Evolutionary conservation across 2,888 invertebrate species (phyloP).

Genomic region (Epinotia brunnichana): DNA sequence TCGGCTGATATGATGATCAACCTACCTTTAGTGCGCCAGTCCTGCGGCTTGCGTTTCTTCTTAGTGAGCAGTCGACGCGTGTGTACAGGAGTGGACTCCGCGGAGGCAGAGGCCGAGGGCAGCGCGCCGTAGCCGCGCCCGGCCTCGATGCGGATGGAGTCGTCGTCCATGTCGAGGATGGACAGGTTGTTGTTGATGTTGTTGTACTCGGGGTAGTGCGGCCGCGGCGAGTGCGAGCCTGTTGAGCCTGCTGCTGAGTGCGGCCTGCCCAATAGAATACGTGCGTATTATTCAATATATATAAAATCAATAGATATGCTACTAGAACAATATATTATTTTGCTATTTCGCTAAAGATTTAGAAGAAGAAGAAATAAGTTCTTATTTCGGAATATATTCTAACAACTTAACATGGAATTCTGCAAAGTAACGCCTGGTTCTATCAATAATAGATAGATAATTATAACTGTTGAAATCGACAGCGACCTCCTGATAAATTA

Average conservation of each 20-base stretch:
- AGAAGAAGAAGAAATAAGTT: too few relatives aligned
- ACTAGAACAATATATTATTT: too few relatives aligned
- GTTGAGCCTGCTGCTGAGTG: slow-evolving; percentile 50
- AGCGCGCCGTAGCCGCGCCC: slow-evolving; percentile 45
- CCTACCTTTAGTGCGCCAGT: slow-evolving; percentile 71
- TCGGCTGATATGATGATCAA: too few relatives aligned
- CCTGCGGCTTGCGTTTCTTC: slow-evolving; percentile 75
- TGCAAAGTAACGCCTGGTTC: too few relatives aligned
- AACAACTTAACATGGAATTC: too few relatives aligned
- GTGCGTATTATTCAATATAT: not conserved
- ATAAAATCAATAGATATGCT: not conserved
- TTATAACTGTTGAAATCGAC: too few relatives aligned
- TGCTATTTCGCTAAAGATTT: too few relatives aligned
- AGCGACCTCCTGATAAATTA: too few relatives aligned
- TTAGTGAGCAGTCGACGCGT: slow-evolving; percentile 68
- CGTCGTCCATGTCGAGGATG: slow-evolving; percentile 80
- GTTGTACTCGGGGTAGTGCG: slow-evolving; percentile 65
- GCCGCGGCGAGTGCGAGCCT: slow-evolving; percentile 48
- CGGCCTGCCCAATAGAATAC: slow-evolving; percentile 32
- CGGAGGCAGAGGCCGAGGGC: slow-evolving; percentile 53
- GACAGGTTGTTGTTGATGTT: slow-evolving; percentile 74
- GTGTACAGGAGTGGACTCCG: slow-evolving; percentile 82
- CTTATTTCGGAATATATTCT: too few relatives aligned
- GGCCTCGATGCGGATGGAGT: slow-evolving; percentile 51
- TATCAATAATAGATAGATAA: too few relatives aligned